Evolutionary conservation across 2,113 vertebrate species (phyloP).

Genomic region (Paradoxurus hermaphroditus): DNA sequence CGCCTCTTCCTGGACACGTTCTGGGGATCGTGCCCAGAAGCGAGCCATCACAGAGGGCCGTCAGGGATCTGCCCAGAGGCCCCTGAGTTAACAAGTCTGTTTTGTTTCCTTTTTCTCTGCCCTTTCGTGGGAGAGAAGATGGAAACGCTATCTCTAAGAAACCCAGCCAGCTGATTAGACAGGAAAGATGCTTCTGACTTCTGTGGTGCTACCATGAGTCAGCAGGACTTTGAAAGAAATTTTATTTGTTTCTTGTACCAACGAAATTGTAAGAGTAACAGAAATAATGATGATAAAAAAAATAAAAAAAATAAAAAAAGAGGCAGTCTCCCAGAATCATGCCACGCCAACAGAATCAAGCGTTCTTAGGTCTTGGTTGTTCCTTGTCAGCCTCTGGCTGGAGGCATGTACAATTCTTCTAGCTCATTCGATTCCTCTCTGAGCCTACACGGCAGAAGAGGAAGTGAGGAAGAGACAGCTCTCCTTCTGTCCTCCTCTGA

Average conservation of each 20-base stretch:
- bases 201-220: background rate
- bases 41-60: background rate
- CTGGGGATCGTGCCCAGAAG: background rate
- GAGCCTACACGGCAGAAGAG: background rate
- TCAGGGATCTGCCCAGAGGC: background rate
- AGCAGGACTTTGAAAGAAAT: background rate
- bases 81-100: background rate
- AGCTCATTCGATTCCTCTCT: background rate
- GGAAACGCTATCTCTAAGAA: background rate
- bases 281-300: background rate
- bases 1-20: background rate
- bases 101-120: background rate
- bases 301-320: background rate
- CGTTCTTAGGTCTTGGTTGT: background rate
- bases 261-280: background rate
- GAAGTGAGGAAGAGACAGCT: background rate
- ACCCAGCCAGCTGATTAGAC: background rate
- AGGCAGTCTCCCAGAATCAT: background rate
- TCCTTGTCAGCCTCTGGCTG: background rate
- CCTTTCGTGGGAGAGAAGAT: constrained; percentile 14
- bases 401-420: background rate
- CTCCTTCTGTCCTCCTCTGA: background rate
- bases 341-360: background rate
- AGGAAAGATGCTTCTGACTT: background rate
- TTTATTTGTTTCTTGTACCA: background rate